Conservation (phyloP, 2,113 vertebrate species). For the Sphaerodactylus townsendi region DNA sequence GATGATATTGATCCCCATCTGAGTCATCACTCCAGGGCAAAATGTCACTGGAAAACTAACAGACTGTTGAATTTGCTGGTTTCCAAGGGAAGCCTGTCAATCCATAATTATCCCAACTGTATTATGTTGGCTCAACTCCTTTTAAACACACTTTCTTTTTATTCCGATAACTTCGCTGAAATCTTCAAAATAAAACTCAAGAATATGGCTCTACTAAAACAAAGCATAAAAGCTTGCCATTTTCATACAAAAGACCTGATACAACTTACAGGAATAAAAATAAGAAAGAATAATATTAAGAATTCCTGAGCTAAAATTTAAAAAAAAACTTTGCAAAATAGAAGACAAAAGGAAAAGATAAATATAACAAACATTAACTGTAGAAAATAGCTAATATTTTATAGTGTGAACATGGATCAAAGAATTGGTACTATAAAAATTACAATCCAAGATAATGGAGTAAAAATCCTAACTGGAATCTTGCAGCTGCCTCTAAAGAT, state of each 20-base stretch:
- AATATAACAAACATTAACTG: no score
- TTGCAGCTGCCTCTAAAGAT: no score
- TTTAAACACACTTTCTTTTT: conserved; percentile 37
- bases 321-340: no score
- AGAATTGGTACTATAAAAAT: no score
- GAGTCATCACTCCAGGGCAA: conserved; percentile 49
- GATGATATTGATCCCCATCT: conserved; percentile 43
- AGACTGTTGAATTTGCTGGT: conserved; percentile 51
- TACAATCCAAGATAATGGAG: no score
- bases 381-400: no score
- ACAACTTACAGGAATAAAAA: neutral
- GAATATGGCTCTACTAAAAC: conserved; percentile 29
- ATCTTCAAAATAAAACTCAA: conserved; percentile 32
- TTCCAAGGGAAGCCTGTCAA: conserved; percentile 53
- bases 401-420: no score
- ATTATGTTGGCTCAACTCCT: conserved; percentile 48
- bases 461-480: no score
- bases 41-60: conserved; percentile 53
- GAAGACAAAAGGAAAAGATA: no score
- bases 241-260: neutral
- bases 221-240: neutral
- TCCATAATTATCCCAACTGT: conserved; percentile 53
- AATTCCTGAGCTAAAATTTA: no score
- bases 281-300: no score
- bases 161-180: conserved; percentile 42